Conservation (phyloP, 1,140 invertebrate species). For the Nebria ingens region DNA sequence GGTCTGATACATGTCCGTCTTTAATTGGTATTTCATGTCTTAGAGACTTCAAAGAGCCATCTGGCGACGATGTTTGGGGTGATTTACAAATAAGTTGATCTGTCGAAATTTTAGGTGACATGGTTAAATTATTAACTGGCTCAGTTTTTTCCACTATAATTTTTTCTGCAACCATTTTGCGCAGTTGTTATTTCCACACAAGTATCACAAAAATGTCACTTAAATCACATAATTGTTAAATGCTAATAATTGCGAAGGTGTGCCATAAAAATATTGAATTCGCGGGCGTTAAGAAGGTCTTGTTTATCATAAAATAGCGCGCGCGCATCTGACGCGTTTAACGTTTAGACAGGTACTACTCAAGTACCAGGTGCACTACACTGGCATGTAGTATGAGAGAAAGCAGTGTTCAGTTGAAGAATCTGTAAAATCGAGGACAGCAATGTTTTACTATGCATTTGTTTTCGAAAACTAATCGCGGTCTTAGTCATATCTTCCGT, state of each 20-base stretch:
- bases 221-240: neutral
- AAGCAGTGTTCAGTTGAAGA: neutral
- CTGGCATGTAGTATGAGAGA: neutral
- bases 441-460: neutral
- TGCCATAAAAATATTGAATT: neutral
- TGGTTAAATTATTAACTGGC: conserved; percentile 22
- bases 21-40: conserved; percentile 14
- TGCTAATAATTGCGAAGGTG: neutral
- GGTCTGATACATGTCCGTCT: conserved; percentile 15
- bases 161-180: conserved; percentile 2
- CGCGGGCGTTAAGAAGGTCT: no score
- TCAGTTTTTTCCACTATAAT: neutral
- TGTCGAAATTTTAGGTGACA: conserved; percentile 36
- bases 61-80: conserved; percentile 33
- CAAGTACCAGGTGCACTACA: neutral
- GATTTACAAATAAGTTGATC: conserved; percentile 45
- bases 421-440: conserved; percentile 8
- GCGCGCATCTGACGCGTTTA: neutral
- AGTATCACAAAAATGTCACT: neutral
- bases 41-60: conserved; percentile 25
- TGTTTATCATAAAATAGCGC: neutral
- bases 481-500: neutral
- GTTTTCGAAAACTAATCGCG: neutral
- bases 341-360: neutral
- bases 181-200: no score